Evolutionary conservation across 2,888 invertebrate species (phyloP).

Genomic region (Agrilus cyanescens): DNA sequence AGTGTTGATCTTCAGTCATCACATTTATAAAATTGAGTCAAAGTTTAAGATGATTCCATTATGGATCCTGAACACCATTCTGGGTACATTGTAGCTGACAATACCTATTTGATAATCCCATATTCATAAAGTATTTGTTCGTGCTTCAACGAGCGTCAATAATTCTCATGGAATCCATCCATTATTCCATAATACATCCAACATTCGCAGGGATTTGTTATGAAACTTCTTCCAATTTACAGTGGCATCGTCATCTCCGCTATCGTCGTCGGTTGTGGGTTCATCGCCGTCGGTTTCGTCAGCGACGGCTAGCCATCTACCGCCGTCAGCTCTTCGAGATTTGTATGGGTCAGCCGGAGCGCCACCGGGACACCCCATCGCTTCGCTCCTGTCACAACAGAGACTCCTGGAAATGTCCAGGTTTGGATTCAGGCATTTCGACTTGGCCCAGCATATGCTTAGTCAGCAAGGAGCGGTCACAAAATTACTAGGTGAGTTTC

Average conservation of each 20-base stretch:
- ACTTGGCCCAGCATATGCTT: conserved; percentile 81
- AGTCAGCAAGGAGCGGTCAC: conserved; percentile 87
- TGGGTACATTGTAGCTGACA: too few species aligned
- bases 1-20: too few species aligned
- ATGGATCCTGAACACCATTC: too few species aligned
- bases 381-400: conserved; percentile 64
- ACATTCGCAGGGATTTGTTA: too few species aligned
- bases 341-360: conserved; percentile 32
- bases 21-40: too few species aligned
- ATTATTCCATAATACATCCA: too few species aligned
- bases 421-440: conserved; percentile 74
- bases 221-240: conserved; percentile 23
- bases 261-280: conserved; percentile 38
- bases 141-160: too few species aligned
- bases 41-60: too few species aligned
- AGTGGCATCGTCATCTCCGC: conserved; percentile 46
- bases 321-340: conserved; percentile 34
- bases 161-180: too few species aligned
- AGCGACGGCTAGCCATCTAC: conserved; percentile 26
- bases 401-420: conserved; percentile 70
- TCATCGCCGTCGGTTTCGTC: conserved; percentile 26
- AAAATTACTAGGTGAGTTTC: conserved; percentile 74
- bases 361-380: conserved; percentile 49
- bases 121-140: too few species aligned
- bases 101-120: too few species aligned